Percentiles rank a stretch among this genome's conserved stretches.
phyloP scores from a whole-genome alignment of 2,888 invertebrate species.

The Pantelozetes paolii region DNA sequence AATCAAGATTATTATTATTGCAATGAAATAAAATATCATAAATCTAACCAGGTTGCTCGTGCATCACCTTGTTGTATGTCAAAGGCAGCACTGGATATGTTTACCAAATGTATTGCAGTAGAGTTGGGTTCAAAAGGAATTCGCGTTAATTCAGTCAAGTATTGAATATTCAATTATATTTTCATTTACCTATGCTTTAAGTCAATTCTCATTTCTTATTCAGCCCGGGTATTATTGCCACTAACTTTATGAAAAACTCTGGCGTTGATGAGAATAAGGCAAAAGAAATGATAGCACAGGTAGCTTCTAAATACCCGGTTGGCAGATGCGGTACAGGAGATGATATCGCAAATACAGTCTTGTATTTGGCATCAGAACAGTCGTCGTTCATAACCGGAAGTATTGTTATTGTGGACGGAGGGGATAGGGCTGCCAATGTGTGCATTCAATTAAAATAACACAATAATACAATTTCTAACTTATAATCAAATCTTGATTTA shows the following conservation, averaged over 20 bases:
- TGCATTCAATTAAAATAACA: too few relatives aligned
- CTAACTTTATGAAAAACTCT: background rate
- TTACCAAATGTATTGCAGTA: background rate
- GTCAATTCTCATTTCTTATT: too few relatives aligned
- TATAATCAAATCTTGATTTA: too few relatives aligned
- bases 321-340: background rate
- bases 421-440: background rate
- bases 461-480: too few relatives aligned
- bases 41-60: background rate
- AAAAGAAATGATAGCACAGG: background rate
- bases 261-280: background rate
- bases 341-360: slow-evolving; percentile 38
- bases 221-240: background rate
- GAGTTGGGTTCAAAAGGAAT: background rate
- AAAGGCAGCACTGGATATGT: background rate
- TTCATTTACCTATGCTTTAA: background rate
- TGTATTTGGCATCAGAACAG: slow-evolving; percentile 37
- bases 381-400: slow-evolving; percentile 39
- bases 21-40: too few relatives aligned
- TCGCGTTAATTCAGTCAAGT: background rate
- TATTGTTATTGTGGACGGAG: slow-evolving; percentile 37
- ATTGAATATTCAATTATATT: background rate
- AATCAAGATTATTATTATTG: too few relatives aligned
- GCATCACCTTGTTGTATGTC: background rate
- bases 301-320: background rate